A percentile compares a stretch with the other conserved stretches of the same genome.
These are phyloP conservation scores for Ia io DNA, from an alignment of 2,113 vertebrate species.

Conservation along the genomic window DNA sequence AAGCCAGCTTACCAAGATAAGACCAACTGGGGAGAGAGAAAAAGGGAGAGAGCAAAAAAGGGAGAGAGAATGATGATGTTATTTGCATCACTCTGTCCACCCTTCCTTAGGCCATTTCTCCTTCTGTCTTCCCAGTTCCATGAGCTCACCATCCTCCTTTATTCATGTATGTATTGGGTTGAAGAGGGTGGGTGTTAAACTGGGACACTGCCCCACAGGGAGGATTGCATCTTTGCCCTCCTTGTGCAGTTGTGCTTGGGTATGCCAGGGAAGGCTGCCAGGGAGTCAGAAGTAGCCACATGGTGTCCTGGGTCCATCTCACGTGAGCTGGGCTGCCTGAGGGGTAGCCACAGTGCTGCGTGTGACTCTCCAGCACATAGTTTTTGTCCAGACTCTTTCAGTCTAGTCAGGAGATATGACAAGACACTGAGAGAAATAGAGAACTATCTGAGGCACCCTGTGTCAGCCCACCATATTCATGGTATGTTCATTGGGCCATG, in stretches of 20 bases:
- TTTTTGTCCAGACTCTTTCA: not conserved
- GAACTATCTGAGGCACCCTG: accelerated
- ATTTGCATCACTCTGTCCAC: not conserved
- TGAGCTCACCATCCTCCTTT: not conserved
- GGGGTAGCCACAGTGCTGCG: accelerated
- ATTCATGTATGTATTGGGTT: accelerated
- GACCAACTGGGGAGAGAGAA: not conserved
- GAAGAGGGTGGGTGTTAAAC: not conserved
- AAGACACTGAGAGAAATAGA: not conserved
- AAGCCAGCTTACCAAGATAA: not conserved
- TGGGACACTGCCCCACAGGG: accelerated
- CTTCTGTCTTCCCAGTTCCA: not conserved
- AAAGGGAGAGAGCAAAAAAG: not conserved
- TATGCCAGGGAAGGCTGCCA: not conserved
- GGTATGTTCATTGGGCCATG: accelerated
- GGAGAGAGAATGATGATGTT: not conserved
- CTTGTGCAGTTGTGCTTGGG: not conserved
- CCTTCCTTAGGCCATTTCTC: not conserved
- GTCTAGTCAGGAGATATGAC: not conserved
- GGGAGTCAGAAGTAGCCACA: not conserved
- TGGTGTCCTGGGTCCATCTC: not conserved
- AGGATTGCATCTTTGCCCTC: not conserved
- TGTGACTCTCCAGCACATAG: not conserved
- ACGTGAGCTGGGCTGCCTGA: not conserved
- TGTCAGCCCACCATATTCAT: accelerated